Base-by-base conservation (phyloP, 2,797 vertebrate species). In the Esox masquinongy region DNA sequence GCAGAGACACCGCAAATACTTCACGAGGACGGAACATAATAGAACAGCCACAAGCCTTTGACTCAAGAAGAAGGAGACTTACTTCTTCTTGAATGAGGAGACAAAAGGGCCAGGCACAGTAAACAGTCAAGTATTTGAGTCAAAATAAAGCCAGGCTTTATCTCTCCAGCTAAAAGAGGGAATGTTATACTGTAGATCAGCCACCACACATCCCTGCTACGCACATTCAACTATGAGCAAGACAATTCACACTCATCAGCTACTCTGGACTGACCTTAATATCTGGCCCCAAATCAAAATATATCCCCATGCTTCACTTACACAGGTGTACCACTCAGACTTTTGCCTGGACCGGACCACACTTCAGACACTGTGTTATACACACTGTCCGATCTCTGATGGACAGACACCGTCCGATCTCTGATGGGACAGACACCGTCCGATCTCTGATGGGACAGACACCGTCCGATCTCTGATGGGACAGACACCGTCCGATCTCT, bases 131-230 rank as follows among this genome's bases (percentile, higher is more conserved):
- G 51, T 56, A 1, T 61, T 63, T 49, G 73, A 78, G 73, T 63
- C 73, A 67, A 19, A 78, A 9, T 66, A 51, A 34, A 74, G 71
- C 82, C 34, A 36, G n/a, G 16, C 29, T 81, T 76, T 49, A 81
- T 82, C 76, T 31, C 74, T 36, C 68, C 14, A 17, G 49, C 19
- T 71, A 78, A 26, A 19, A 68, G 49, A 74, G n/a, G 26, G 34
- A 80, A 79, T 77, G 70, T 64, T 59, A 4, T 43, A 9, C 9
- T 43, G 9, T 43, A 36, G 73, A 76, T 77, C 51, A 76, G 24
- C 17, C 29, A 14, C 14, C 43, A 47, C 43, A 47, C 43, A 1
- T 2, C 9, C 74, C 53, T 77, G 68, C 24, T 74, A 63, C 1
- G 53, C 22, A 77, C 17, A 36, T 34, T n/a, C 19, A 17, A 19